phyloP scores from a whole-genome alignment of 2,113 vertebrate species.

The Cisticola juncidis region DNA sequence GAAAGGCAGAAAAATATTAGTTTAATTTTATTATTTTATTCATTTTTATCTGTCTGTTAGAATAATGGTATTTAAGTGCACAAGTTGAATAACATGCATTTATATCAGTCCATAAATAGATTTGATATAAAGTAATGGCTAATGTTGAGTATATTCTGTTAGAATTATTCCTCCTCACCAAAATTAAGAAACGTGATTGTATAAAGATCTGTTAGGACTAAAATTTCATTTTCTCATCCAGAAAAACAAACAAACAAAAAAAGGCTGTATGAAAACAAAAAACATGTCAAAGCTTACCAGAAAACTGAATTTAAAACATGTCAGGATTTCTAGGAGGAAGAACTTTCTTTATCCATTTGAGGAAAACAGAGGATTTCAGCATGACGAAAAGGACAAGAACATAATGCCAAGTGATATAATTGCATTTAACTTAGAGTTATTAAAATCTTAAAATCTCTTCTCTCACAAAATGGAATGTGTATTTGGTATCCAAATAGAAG shows the following conservation, averaged over 20 bases:
- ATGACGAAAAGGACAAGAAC: not conserved
- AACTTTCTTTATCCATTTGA: not conserved
- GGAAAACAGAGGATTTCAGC: not conserved
- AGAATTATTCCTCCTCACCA: not conserved
- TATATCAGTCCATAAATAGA: accelerated
- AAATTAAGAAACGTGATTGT: not conserved
- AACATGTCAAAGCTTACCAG: not conserved
- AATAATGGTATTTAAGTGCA: not conserved
- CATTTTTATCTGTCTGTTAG: not conserved
- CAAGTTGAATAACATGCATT: not conserved
- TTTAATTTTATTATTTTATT: not conserved
- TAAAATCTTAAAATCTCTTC: not conserved
- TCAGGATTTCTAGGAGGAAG: not conserved
- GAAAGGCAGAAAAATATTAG: not conserved
- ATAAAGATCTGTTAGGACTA: not conserved
- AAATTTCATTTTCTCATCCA: not conserved
- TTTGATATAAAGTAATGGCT: not conserved
- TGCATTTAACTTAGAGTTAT: not conserved
- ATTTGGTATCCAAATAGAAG: not conserved
- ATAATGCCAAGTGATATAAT: not conserved
- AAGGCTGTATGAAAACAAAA: not conserved
- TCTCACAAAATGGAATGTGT: not conserved
- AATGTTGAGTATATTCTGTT: not conserved
- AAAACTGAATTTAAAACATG: not conserved
- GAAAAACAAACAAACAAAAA: too few species aligned